phyloP scores from a whole-genome alignment of 1,140 invertebrate genomes.

The Diabrotica undecimpunctata region DNA sequence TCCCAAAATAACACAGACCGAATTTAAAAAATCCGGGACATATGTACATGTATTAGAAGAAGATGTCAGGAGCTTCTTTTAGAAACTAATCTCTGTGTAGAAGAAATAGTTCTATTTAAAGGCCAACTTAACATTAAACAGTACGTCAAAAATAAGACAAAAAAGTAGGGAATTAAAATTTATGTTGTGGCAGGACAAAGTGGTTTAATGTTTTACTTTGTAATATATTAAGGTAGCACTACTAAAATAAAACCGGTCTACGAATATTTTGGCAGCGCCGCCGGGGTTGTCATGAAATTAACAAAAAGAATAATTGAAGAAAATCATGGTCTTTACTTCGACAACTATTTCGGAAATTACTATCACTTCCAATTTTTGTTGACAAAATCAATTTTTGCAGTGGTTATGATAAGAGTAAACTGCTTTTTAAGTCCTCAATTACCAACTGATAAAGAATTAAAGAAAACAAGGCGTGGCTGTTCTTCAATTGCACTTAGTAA shows the following conservation, averaged over 20 bases:
- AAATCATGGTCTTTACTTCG: conserved; percentile 23
- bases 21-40: conserved; percentile 16
- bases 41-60: conserved; percentile 10
- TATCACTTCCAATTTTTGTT: too few species aligned
- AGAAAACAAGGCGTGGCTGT: too few species aligned
- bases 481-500: too few species aligned
- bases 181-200: conserved; percentile 22
- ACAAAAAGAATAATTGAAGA: conserved; percentile 18
- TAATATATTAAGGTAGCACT: conserved; percentile 29
- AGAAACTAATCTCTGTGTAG: conserved; percentile 27
- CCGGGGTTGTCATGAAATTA: conserved; percentile 22
- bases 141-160: conserved; percentile 27
- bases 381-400: conserved; percentile 39
- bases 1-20: too few species aligned
- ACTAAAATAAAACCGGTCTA: conserved; percentile 32
- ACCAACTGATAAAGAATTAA: conserved; percentile 40
- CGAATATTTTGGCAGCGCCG: conserved; percentile 14
- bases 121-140: conserved; percentile 33
- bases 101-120: conserved; percentile 43
- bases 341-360: too few species aligned
- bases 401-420: conserved; percentile 43
- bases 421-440: conserved; percentile 43
- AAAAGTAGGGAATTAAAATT: conserved; percentile 31
- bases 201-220: conserved; percentile 28
- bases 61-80: conserved; percentile 15